Evolutionary conservation across 2,888 invertebrate genomes (phyloP), one percentile per base, ranked within the genome.

Genomic region (Ormia ochracea): DNA sequence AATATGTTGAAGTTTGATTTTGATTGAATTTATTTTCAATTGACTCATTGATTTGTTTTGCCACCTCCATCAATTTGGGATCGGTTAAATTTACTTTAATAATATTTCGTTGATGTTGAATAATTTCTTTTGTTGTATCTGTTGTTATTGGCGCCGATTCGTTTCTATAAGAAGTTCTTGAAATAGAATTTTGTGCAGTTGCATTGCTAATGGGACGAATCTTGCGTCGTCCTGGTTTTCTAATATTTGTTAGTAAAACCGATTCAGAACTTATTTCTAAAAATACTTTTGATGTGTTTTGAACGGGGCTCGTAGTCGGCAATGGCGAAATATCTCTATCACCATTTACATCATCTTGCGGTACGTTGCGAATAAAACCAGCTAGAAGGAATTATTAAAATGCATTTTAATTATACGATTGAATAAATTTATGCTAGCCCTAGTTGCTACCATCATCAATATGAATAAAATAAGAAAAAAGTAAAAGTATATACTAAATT

Each of bases 1-100:
- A 74, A 78, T 81, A 69, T 21, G 59, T 17, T 59, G 81, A 81
- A 59, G 69, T 66, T 81, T 78, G 78, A 56, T 81, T 76, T 61
- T 69, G 68, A 68, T 73, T 70, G 56, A 66, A 80, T 58, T 80
- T 79, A 9, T 59, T 66, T 70, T 68, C 86, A 21, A 83, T 61
- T 4, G 87, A 85, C 28, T 86, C 84, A 68, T 85, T 87, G 23
- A 86, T 84, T 78, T 86, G 85, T 52, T 84, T 84, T 50, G 83
- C 83, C 79, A 84, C 79, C 6, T 82, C 82, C 28, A 77, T 72
- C 10, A 84, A 61, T 17, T 73, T 19, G 0, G 84, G 75, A 82
- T 87, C 85, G 2, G 74, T 70, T 9, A 36, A 23, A 66, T 86
- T 84, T 23, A 83, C 52, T 28, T 58, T 81, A 2, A 81, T 76